Percentiles rank a stretch among this genome's conserved stretches.
Evolutionary conservation across 2,888 invertebrate genomes (phyloP).

Genomic region (Hydroisotoma schaefferi): DNA sequence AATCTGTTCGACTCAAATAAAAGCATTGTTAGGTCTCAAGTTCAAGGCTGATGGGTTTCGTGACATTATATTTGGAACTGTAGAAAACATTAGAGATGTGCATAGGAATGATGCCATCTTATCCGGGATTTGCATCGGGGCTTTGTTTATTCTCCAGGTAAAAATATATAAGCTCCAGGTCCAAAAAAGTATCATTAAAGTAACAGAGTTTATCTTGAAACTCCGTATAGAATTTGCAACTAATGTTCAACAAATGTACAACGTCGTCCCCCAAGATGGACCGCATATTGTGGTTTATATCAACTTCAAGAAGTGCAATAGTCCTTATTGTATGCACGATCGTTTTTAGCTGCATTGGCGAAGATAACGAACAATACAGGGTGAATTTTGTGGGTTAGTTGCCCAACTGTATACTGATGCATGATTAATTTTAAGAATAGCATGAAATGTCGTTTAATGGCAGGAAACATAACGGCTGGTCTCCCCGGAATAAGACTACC

Average conservation of each 20-base stretch:
- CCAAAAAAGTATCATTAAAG: too few species aligned
- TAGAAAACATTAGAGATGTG: conserved; percentile 65
- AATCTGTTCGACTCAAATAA: conserved; percentile 79
- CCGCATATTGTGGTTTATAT: conserved; percentile 67
- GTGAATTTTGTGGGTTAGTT: not conserved
- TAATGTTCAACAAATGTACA: conserved; percentile 25
- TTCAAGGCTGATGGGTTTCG: conserved; percentile 72
- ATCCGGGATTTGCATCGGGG: conserved; percentile 65
- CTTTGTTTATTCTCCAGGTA: conserved; percentile 72
- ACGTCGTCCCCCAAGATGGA: conserved; percentile 50
- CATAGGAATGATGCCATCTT: conserved; percentile 66
- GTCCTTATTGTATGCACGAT: conserved; percentile 69
- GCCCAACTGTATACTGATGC: not conserved
- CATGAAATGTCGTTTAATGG: not conserved
- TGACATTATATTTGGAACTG: conserved; percentile 68
- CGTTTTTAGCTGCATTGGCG: conserved; percentile 50
- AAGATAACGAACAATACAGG: conserved; percentile 1
- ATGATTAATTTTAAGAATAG: not conserved
- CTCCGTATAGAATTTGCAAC: conserved; percentile 34
- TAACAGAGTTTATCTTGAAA: not conserved
- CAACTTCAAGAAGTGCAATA: conserved; percentile 71
- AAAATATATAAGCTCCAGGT: too few species aligned
- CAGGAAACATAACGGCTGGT: conserved; percentile 63
- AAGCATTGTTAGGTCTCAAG: conserved; percentile 66
- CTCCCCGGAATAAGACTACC: conserved; percentile 31